These are phyloP conservation scores for Archips xylosteana DNA, from an alignment of 2,888 invertebrate genomes.

Conservation along the genomic window DNA sequence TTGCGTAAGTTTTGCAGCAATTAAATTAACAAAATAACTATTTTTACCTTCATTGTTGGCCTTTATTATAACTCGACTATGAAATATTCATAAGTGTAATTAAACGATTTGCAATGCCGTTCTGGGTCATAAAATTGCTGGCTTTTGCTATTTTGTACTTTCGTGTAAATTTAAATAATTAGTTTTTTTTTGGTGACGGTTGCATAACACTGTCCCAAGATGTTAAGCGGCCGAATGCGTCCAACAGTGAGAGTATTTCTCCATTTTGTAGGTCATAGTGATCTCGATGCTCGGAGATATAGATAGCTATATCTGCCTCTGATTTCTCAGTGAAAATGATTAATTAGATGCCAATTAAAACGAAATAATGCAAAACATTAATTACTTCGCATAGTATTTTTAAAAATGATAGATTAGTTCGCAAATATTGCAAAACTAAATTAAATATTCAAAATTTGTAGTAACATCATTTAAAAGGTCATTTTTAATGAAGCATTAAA, in stretches of 20 bases:
- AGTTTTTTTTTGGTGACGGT: conserved; percentile 39
- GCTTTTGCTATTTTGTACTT: conserved; percentile 13
- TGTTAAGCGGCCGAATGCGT: conserved; percentile 52
- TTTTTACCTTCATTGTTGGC: conserved; percentile 67
- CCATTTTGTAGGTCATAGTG: conserved; percentile 73
- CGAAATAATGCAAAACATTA: background rate
- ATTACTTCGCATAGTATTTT: too few species aligned
- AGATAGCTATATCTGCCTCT: conserved; percentile 56
- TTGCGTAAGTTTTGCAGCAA: conserved; percentile 28
- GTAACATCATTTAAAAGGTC: background rate
- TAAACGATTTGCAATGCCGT: conserved; percentile 68
- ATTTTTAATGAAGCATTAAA: conserved; percentile 15
- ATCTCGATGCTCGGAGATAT: conserved; percentile 54
- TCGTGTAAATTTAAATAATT: conserved; percentile 1
- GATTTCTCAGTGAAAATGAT: conserved; percentile 64
- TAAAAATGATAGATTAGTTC: background rate
- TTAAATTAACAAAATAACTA: conserved; percentile 52
- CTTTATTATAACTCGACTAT: conserved; percentile 65
- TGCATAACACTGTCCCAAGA: conserved; percentile 51
- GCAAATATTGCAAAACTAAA: background rate
- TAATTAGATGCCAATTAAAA: conserved; percentile 25
- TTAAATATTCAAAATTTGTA: background rate
- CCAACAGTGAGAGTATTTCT: conserved; percentile 78
- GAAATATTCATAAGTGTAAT: conserved; percentile 71
- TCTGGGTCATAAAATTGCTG: conserved; percentile 50